Evolutionary conservation across 2,113 vertebrate genomes (phyloP), one percentile per base, ranked within the genome.

Genomic region (Nicator chloris): DNA sequence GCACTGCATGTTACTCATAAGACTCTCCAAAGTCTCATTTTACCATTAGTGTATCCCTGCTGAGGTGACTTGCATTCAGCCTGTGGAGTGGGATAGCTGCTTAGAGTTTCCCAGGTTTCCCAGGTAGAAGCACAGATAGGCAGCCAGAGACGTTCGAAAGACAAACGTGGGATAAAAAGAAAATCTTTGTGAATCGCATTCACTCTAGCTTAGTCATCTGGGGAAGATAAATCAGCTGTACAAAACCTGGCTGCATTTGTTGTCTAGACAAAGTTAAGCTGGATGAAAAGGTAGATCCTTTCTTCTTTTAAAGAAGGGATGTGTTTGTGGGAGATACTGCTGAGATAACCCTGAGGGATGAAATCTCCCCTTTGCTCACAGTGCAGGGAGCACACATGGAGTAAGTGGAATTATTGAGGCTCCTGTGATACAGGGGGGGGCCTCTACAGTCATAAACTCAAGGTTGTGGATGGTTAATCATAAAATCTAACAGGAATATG

Each of bases 161-260:
- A 93, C 81, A 95, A 95, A 82, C n/a, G 33, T 9, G 40, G 89
- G 82, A 70, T 85, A 88, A 78, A 96, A 83, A 73, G 23, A 85
- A 92, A 90, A 95, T 61, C 92, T 92, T 81, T 40, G 56, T 70
- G 78, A 93, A 80, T 77, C 79, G 40, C 3, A 1, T 66, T 91
- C 39, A 15, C 59, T 90, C 21, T 31, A 44, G 37, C 63, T 91
- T 80, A 65, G 84, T 63, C 81, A 56, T 59, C 75, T 54, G 66
- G 33, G 39, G 64, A 56, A 80, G 42, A 39, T 81, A 86, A 96
- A 86, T 63, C 60, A 42, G 39, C 56, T 56, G 27, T 28, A 73
- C n/a, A 39, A 88, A 86, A 63, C 1, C 7, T 35, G 64, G 10
- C 23, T 85, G 57, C n/a, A 30, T 82, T 92, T 94, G 54, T 66